These are phyloP conservation scores for Brachyalestes nurse DNA, from an alignment of 2,797 vertebrate species.

Conservation along the genomic window DNA sequence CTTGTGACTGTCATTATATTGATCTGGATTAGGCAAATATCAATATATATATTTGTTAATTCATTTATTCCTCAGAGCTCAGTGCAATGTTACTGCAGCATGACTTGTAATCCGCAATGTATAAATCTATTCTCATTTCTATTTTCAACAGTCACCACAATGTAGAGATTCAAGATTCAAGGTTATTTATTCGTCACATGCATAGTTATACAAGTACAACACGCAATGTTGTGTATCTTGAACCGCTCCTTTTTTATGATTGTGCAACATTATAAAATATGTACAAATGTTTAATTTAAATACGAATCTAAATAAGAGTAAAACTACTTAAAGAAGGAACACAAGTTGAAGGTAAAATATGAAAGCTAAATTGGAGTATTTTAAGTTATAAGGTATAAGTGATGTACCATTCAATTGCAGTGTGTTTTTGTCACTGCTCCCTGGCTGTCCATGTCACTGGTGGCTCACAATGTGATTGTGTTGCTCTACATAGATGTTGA, in stretches of 20 bases:
- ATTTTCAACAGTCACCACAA: neutral
- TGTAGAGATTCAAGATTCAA: too few species aligned
- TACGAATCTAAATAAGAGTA: too few species aligned
- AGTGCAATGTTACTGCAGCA: neutral
- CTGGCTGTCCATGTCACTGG: neutral
- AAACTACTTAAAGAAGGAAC: too few species aligned
- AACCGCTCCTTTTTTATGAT: too few species aligned
- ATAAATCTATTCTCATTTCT: neutral
- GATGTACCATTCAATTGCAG: neutral
- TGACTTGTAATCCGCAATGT: neutral
- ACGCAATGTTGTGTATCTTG: too few species aligned
- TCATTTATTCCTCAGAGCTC: neutral
- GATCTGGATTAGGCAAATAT: neutral
- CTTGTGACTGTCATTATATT: neutral
- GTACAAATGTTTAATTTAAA: too few species aligned
- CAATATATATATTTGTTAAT: neutral
- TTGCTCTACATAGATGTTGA: slow-evolving; percentile 14
- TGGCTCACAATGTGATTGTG: neutral
- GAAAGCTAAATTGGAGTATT: too few species aligned
- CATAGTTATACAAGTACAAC: too few species aligned
- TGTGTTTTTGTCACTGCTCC: neutral
- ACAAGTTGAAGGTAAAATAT: too few species aligned
- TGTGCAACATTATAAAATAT: too few species aligned
- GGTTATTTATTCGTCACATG: too few species aligned
- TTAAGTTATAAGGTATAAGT: too few species aligned